Evolutionary conservation across 2,888 invertebrate genomes (phyloP), one percentile per base, ranked within the genome.

Genomic region (Callyntrura guangdongensis): DNA sequence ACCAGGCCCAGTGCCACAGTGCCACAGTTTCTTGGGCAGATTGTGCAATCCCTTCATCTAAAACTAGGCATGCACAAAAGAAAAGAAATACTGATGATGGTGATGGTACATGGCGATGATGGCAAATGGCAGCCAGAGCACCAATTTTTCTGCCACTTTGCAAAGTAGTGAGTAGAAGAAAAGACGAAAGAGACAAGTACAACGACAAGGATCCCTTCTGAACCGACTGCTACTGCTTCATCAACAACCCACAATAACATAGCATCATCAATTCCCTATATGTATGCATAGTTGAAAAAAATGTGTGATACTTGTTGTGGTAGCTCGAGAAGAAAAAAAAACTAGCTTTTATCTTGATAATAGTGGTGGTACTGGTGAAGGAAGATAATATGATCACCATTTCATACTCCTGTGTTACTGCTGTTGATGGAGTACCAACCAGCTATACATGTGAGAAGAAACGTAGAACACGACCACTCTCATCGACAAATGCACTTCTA

Each of bases 401-500:
- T 53, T 17, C 47, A 6, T 36, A 17, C 36, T 86, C 86, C 22
- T 77, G 22, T 77, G 77, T 53, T 77, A 53, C 77, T 77, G 49
- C 17, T 74, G 49, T 14, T 74, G 49, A 17, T 77, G 49, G 77
- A 53, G 77, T 77, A 53, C 8, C 0, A 47, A 74, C 17, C n/a
- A 69, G 14, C 53, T 22, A 53, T 36, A 6, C 36, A 36, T 77
- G 53, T 53, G 77, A 36, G 36, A 77, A 77, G 77, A 77, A 72
- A 83, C 89, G 89, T 59, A 89, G 14, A 89, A 89, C 89, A 83
- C 89, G 89, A 83, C 83, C 89, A 89, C 89, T 89, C 83, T 89
- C 89, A 83, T 83, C 83, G 88, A 89, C 82, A 72, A 89, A 89
- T 89, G 89, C 89, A 89, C 89, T 89, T 89, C 83, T 89, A 25